Evolutionary conservation across 2,888 invertebrate genomes (phyloP).

Genomic region (Noctua janthe): DNA sequence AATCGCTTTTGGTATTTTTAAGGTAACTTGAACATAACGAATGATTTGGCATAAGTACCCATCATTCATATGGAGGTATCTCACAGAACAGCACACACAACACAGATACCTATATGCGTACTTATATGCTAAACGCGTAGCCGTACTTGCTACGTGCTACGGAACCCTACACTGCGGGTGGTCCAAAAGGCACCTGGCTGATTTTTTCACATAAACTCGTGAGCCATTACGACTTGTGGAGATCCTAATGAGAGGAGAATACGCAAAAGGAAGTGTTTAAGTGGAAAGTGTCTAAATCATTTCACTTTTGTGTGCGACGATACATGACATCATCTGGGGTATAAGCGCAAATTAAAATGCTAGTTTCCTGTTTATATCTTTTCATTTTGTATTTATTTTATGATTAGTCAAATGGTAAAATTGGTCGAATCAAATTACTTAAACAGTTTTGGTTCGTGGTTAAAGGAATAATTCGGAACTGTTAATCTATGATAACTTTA

Average conservation of each 20-base stretch:
- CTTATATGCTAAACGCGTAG: conserved; percentile 29
- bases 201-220: neutral
- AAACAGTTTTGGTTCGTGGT: conserved; percentile 53
- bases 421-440: conserved; percentile 69
- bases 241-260: conserved; percentile 17
- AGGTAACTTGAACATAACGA: neutral
- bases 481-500: conserved; percentile 46
- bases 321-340: conserved; percentile 84
- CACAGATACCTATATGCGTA: neutral
- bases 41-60: neutral
- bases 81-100: neutral
- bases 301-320: conserved; percentile 69
- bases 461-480: conserved; percentile 53
- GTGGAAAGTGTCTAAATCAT: conserved; percentile 51
- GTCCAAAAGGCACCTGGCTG: conserved; percentile 30
- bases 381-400: conserved; percentile 78
- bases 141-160: conserved; percentile 24
- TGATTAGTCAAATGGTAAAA: conserved; percentile 75
- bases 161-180: conserved; percentile 24
- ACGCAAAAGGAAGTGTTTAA: conserved; percentile 16
- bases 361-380: conserved; percentile 83
- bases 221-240: neutral
- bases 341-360: conserved; percentile 83
- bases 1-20: neutral
- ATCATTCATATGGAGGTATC: neutral